Conservation (phyloP, 2,888 invertebrate genomes). For the Melinaea marsaeus region DNA sequence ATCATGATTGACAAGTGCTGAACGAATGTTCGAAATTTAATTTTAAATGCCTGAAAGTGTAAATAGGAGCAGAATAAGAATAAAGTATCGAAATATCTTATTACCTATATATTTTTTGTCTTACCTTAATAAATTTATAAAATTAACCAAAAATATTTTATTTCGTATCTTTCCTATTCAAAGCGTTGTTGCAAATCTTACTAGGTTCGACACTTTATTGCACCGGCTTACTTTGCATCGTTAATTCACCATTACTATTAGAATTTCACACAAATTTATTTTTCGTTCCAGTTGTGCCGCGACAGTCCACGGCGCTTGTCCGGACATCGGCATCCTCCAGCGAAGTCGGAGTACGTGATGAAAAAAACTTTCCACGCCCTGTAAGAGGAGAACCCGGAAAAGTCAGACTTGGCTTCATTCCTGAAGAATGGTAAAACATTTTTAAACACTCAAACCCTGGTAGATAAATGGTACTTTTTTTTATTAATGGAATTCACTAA, state of each 20-base stretch:
- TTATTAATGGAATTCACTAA: no score
- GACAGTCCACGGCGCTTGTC: conserved; percentile 73
- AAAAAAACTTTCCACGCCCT: conserved; percentile 85
- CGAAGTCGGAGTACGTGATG: conserved; percentile 79
- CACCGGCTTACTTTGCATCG: no score
- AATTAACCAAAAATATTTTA: not conserved
- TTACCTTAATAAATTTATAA: not conserved
- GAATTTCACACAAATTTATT: conserved; percentile 17
- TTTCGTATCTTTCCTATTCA: no score
- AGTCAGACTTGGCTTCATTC: conserved; percentile 92
- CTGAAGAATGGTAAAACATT: conserved; percentile 89
- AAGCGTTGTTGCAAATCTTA: no score
- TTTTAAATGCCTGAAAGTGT: not conserved
- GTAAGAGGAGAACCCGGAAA: conserved; percentile 85
- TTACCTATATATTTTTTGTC: not conserved
- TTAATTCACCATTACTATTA: not conserved
- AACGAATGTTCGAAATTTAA: conserved; percentile 14
- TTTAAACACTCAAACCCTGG: not conserved
- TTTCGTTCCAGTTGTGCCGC: conserved; percentile 52
- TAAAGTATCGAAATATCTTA: not conserved
- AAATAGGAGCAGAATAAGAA: not conserved
- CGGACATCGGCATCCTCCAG: conserved; percentile 55
- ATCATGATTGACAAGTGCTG: conserved; percentile 61
- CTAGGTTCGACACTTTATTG: no score
- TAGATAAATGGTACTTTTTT: not conserved